A percentile compares a stretch with the other conserved stretches of the same genome.
Evolutionary conservation across 2,113 vertebrate species (phyloP).

Genomic region (Pholis gunnellus): DNA sequence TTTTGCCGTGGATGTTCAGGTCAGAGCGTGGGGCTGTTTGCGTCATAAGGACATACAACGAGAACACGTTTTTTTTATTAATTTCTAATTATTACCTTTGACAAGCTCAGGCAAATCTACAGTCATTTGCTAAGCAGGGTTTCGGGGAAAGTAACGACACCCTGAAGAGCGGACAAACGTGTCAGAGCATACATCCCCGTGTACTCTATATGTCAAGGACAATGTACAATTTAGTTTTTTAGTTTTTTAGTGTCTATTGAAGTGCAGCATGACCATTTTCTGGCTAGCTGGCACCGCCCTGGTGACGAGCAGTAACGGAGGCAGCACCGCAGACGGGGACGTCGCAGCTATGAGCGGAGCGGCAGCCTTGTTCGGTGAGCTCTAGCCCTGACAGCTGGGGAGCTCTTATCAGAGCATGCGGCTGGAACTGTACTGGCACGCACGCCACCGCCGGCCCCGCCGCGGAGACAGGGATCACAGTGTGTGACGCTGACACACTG

Average conservation of each 20-base stretch:
- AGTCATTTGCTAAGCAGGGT: not conserved
- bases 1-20: constrained; percentile 9
- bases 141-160: not conserved
- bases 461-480: constrained; percentile 55
- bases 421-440: constrained; percentile 64
- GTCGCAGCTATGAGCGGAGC: constrained; percentile 44
- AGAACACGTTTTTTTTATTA: constrained; percentile 16
- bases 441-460: constrained; percentile 43
- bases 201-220: constrained; percentile 22
- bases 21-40: not conserved
- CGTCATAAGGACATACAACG: constrained; percentile 1
- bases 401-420: constrained; percentile 69
- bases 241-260: not conserved
- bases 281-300: not conserved
- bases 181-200: not conserved
- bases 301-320: constrained; percentile 29
- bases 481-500: constrained; percentile 68
- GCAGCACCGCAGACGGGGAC: constrained; percentile 37
- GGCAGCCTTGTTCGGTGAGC: constrained; percentile 48
- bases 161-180: not conserved
- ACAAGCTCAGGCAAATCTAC: not conserved
- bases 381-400: constrained; percentile 64
- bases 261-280: constrained; percentile 3
- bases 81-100: constrained; percentile 16
- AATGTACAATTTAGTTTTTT: not conserved